Evolutionary conservation across 2,797 vertebrate species (phyloP).

Genomic region (Rhinophrynus dorsalis): DNA sequence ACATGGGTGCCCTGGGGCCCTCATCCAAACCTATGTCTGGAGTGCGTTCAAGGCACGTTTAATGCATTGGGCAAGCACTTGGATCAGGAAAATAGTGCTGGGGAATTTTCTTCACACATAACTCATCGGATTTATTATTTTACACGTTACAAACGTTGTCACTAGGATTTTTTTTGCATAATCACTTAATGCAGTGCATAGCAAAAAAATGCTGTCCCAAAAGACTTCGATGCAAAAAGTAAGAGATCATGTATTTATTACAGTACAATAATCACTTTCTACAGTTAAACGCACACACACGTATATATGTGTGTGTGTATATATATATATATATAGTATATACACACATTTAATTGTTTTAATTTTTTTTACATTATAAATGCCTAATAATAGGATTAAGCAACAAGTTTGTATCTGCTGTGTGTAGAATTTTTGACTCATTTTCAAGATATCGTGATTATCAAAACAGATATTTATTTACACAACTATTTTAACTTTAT

Average conservation of each 20-base stretch:
- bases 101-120: conserved; percentile 6
- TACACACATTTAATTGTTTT: no score
- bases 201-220: no score
- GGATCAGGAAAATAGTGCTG: background rate
- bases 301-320: background rate
- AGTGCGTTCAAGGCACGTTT: conserved; percentile 45
- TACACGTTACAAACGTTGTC: conserved; percentile 24
- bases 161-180: conserved; percentile 29
- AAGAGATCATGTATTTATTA: no score
- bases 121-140: conserved; percentile 39
- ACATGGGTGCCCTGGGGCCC: conserved; percentile 42
- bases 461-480: no score
- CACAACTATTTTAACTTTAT: no score
- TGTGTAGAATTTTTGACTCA: no score
- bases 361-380: background rate
- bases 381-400: background rate
- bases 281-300: background rate
- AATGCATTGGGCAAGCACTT: conserved; percentile 38
- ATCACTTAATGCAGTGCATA: conserved; percentile 26
- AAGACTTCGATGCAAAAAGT: no score
- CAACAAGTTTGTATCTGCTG: no score
- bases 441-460: no score
- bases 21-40: conserved; percentile 4
- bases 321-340: no score
- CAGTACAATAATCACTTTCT: background rate